These are phyloP conservation scores for Ochropleura plecta DNA, from an alignment of 2,888 invertebrate species.

Conservation along the genomic window DNA sequence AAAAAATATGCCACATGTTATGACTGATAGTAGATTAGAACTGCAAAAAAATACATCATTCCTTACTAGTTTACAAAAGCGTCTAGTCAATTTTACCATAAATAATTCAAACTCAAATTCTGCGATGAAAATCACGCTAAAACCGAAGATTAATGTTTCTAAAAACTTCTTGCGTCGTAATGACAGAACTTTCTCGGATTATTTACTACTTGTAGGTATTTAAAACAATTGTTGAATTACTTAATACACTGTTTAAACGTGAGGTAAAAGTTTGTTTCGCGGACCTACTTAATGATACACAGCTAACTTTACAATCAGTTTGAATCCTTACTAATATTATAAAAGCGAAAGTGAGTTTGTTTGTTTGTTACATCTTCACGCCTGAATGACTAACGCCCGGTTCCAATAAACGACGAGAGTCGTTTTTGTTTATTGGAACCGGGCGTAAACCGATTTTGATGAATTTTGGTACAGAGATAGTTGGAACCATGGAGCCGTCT, in stretches of 20 bases:
- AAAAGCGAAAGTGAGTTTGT: too few species aligned
- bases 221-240: slow-evolving; percentile 23
- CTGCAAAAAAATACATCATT: too few species aligned
- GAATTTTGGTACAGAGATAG: too few species aligned
- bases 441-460: too few species aligned
- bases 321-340: background rate
- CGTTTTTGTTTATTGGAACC: too few species aligned
- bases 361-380: too few species aligned
- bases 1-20: too few species aligned
- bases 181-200: slow-evolving; percentile 36
- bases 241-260: slow-evolving; percentile 12
- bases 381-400: too few species aligned
- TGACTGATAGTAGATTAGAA: too few species aligned
- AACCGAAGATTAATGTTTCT: slow-evolving; percentile 41
- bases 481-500: too few species aligned
- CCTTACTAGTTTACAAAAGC: background rate
- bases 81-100: background rate
- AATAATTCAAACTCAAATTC: slow-evolving; percentile 30
- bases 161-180: slow-evolving; percentile 33
- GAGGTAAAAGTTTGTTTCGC: slow-evolving; percentile 17
- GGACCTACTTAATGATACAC: background rate
- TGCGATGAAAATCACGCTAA: slow-evolving; percentile 19
- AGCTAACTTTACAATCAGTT: background rate
- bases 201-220: slow-evolving; percentile 32
- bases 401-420: too few species aligned